phyloP scores from a whole-genome alignment of 1,140 invertebrate species.

The Propsilocerus akamusi region DNA sequence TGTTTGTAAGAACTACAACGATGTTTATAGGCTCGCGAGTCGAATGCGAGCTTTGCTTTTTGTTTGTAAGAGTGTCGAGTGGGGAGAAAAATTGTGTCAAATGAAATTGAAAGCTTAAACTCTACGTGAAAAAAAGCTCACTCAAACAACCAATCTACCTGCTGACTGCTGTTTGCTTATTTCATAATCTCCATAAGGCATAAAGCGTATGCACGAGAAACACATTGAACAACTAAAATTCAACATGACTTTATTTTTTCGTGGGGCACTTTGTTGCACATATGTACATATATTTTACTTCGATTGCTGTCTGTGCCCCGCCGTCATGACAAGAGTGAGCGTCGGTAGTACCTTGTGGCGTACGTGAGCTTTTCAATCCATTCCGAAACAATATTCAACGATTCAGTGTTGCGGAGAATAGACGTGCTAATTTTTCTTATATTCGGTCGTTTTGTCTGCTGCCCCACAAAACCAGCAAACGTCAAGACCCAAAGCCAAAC shows the following conservation, averaged over 20 bases:
- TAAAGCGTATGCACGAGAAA: neutral
- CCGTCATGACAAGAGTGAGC: too few species aligned
- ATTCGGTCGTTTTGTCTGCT: neutral
- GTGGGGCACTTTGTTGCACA: neutral
- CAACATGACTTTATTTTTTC: neutral
- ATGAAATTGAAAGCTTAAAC: neutral
- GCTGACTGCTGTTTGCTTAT: neutral
- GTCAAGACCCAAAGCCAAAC: too few species aligned
- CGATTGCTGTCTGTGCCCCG: too few species aligned
- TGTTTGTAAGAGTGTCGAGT: too few species aligned
- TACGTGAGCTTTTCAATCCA: neutral
- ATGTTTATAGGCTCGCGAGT: too few species aligned
- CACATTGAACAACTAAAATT: neutral
- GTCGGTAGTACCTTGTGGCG: neutral
- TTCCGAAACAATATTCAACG: neutral
- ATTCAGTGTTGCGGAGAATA: neutral
- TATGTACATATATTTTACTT: neutral
- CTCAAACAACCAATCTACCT: neutral
- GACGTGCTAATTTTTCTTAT: constrained; percentile 1
- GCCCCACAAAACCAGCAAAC: neutral
- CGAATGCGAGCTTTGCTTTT: too few species aligned
- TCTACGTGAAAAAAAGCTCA: neutral
- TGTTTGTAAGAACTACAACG: too few species aligned
- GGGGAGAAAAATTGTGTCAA: neutral
- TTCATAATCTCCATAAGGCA: neutral